Conservation (phyloP, 1,140 invertebrate species). For the Cyphomyrmex costatus region DNA sequence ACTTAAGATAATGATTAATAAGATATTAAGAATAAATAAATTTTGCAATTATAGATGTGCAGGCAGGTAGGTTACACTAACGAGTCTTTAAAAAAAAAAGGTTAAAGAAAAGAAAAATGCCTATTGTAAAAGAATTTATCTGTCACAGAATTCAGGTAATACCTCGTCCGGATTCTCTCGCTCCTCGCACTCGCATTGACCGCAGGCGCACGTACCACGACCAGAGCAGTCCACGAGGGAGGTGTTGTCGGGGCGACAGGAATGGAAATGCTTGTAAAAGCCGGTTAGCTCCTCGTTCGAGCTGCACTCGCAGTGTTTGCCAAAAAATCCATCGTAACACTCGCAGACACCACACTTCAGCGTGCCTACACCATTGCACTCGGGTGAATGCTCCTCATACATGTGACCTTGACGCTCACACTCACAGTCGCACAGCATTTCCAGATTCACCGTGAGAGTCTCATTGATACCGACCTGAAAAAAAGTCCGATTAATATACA, state of each 20-base stretch:
- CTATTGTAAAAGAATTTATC: background rate
- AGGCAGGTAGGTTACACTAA: background rate
- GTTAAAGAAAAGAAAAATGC: background rate
- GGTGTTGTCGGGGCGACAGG: constrained; percentile 92
- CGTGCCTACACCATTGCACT: constrained; percentile 90
- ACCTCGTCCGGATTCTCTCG: constrained; percentile 87
- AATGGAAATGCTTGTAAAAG: constrained; percentile 86
- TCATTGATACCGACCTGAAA: constrained; percentile 94
- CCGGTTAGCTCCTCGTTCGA: constrained; percentile 85
- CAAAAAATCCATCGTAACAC: constrained; percentile 93
- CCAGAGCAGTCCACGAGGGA: constrained; percentile 91
- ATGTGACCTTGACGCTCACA: constrained; percentile 91
- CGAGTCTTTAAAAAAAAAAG: too few species aligned
- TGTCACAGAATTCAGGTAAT: constrained; percentile 52
- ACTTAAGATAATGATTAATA: background rate
- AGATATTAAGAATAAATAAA: background rate
- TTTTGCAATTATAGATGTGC: background rate
- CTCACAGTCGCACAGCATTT: constrained; percentile 96
- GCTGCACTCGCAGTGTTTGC: constrained; percentile 95
- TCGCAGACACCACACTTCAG: constrained; percentile 96
- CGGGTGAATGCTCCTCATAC: constrained; percentile 86
- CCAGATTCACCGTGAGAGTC: constrained; percentile 93
- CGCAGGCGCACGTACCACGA: constrained; percentile 93
- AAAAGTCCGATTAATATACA: background rate
- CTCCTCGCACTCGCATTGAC: constrained; percentile 91